phyloP scores from a whole-genome alignment of 1,140 invertebrate species.

The Sarcophaga peregrina region DNA sequence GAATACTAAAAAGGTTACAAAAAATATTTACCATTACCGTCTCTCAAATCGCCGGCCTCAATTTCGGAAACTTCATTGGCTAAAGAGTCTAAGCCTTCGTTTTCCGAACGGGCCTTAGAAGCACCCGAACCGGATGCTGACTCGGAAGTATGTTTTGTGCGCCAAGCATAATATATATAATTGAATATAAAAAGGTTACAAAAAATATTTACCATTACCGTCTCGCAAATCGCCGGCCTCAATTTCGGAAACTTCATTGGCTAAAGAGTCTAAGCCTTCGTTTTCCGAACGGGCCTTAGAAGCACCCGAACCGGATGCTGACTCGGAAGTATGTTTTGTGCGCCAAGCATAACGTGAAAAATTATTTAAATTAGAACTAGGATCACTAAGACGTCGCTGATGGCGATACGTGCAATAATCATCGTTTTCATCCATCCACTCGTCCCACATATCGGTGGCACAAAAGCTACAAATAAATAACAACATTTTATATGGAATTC shows the following conservation, averaged over 20 bases:
- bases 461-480: slow-evolving; percentile 68
- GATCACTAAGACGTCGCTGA: slow-evolving; percentile 91
- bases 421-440: slow-evolving; percentile 87
- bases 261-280: slow-evolving; percentile 86
- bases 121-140: slow-evolving; percentile 65
- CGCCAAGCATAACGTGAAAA: slow-evolving; percentile 86
- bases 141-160: slow-evolving; percentile 71
- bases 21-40: slow-evolving; percentile 88
- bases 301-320: slow-evolving; percentile 64
- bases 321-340: slow-evolving; percentile 71
- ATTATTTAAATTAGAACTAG: slow-evolving; percentile 91
- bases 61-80: slow-evolving; percentile 88
- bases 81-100: slow-evolving; percentile 87
- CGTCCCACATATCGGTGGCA: slow-evolving; percentile 87
- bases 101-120: slow-evolving; percentile 88
- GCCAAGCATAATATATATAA: slow-evolving; percentile 85
- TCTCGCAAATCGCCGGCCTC: slow-evolving; percentile 93
- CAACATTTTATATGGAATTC: neutral
- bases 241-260: slow-evolving; percentile 87
- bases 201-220: slow-evolving; percentile 86
- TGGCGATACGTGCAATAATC: slow-evolving; percentile 83
- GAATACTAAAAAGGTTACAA: neutral
- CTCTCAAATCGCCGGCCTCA: slow-evolving; percentile 91
- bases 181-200: neutral
- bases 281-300: slow-evolving; percentile 90